Conservation (phyloP, 1,140 invertebrate genomes). For the Aphidius gifuensis region DNA sequence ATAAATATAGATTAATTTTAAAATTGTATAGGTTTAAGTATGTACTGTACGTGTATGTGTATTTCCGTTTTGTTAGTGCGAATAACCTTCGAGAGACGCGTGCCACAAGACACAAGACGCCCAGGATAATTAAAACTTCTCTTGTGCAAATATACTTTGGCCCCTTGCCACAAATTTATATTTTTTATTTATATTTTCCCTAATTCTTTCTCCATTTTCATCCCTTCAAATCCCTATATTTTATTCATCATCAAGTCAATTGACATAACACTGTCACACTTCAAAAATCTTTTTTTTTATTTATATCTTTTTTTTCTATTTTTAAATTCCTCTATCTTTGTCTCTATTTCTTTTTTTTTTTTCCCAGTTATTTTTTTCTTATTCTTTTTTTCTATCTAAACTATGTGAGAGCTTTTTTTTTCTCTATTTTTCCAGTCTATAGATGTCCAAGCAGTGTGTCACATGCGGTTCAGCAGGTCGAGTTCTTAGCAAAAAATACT, state of each 20-base stretch:
- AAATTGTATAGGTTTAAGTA: background rate
- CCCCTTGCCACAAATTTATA: constrained; percentile 18
- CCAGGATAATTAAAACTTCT: constrained; percentile 27
- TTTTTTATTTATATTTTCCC: background rate
- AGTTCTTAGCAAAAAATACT: too few species aligned
- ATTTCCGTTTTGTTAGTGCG: background rate
- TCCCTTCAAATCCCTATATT: background rate
- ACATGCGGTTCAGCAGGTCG: too few species aligned
- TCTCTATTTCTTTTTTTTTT: too few species aligned
- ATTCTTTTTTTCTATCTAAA: too few species aligned
- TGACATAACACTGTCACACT: too few species aligned
- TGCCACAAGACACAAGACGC: constrained; percentile 15
- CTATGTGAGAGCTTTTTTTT: too few species aligned
- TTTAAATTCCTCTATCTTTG: too few species aligned
- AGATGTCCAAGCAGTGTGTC: too few species aligned
- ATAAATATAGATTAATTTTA: too few species aligned
- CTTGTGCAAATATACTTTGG: constrained; percentile 24
- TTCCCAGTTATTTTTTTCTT: too few species aligned
- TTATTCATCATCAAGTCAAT: background rate
- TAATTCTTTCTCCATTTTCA: constrained; percentile 3
- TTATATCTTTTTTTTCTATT: too few species aligned
- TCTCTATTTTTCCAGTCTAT: too few species aligned
- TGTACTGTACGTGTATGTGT: background rate
- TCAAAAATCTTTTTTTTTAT: background rate
- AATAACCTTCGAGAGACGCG: constrained; percentile 2